Conservation (phyloP, 2,113 vertebrate species). For the Corvus hawaiiensis region DNA sequence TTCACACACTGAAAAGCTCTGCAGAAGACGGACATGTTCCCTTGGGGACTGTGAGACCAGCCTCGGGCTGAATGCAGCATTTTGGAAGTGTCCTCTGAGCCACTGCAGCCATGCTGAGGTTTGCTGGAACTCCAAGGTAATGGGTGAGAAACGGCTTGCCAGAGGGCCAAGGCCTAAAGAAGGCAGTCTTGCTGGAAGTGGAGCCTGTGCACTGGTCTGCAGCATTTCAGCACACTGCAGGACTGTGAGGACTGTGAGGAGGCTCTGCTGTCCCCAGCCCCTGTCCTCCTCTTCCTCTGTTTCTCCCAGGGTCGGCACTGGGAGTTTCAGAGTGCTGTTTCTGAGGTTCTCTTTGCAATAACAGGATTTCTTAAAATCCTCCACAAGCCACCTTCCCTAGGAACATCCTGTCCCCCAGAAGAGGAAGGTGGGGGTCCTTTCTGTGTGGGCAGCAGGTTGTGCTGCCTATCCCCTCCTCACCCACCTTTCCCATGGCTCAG, state of each 20-base stretch:
- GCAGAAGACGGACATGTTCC: neutral
- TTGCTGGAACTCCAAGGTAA: neutral
- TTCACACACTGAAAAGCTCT: neutral
- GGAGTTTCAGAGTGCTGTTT: neutral
- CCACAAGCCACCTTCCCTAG: neutral
- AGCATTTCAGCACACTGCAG: rapidly evolving
- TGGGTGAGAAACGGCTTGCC: neutral
- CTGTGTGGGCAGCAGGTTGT: neutral
- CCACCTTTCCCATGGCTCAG: neutral
- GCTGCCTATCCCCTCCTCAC: neutral
- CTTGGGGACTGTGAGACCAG: neutral
- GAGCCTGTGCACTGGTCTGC: neutral
- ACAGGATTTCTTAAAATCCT: neutral
- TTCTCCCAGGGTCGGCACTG: neutral
- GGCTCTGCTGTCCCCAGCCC: neutral
- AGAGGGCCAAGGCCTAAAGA: neutral
- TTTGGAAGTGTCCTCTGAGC: neutral
- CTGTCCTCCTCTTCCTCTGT: neutral
- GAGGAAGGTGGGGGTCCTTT: neutral
- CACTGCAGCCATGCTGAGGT: neutral
- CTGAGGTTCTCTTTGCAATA: neutral
- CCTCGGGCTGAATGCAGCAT: neutral
- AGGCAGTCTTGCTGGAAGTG: neutral
- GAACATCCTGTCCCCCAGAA: neutral
- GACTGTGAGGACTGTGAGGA: neutral